Percentiles rank a stretch among this genome's conserved stretches.
phyloP scores from a whole-genome alignment of 2,888 invertebrate species.

The Pyrrhia umbra region DNA sequence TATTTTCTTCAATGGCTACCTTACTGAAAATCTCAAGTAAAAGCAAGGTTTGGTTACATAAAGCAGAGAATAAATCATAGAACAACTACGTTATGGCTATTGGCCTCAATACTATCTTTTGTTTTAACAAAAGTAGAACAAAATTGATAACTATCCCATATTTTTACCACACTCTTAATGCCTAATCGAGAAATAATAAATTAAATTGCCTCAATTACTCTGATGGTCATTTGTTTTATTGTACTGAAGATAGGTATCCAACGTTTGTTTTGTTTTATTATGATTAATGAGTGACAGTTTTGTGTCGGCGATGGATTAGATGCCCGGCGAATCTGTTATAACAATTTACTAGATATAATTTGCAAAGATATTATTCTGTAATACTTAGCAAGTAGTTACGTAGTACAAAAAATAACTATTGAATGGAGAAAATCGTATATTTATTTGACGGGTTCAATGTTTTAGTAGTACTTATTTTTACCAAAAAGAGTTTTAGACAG shows the following conservation, averaged over 20 bases:
- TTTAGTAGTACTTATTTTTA: no score
- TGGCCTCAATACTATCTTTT: not conserved
- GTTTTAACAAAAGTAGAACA: constrained; percentile 6
- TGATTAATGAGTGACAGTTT: constrained; percentile 59
- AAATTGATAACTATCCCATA: not conserved
- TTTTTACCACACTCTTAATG: constrained; percentile 5
- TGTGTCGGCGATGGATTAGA: constrained; percentile 44
- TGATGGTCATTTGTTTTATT: constrained; percentile 31
- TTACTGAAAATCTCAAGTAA: not conserved
- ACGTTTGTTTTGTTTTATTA: constrained; percentile 42
- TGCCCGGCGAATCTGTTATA: constrained; percentile 48
- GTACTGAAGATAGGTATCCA: constrained; percentile 25
- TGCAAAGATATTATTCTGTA: constrained; percentile 28
- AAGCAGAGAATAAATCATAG: not conserved
- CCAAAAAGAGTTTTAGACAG: no score
- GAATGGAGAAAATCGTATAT: no score
- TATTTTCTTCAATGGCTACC: no score
- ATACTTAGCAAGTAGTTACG: constrained; percentile 9
- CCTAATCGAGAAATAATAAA: constrained; percentile 52
- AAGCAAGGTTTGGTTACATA: not conserved
- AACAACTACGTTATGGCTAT: not conserved
- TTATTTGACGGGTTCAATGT: no score
- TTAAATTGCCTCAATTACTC: constrained; percentile 32
- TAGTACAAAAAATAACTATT: constrained; percentile 45
- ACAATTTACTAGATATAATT: constrained; percentile 57